phyloP scores from a whole-genome alignment of 2,888 invertebrate genomes.

The Sericinus montela region DNA sequence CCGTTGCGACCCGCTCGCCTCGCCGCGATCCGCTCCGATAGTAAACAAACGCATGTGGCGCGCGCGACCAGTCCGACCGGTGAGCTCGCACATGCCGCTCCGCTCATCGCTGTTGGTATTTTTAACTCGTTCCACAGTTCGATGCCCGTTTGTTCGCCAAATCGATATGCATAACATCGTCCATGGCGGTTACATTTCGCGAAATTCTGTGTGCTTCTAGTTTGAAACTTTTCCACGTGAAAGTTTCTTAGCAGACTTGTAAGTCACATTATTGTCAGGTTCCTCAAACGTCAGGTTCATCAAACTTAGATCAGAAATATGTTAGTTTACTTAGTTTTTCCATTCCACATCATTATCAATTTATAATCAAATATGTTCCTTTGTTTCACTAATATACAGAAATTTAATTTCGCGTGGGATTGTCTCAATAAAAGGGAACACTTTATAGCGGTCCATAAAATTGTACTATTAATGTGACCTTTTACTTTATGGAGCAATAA shows the following conservation, averaged over 20 bases:
- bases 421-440: conserved; percentile 47
- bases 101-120: conserved; percentile 66
- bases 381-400: conserved; percentile 30
- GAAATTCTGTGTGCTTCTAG: conserved; percentile 47
- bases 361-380: conserved; percentile 34
- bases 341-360: conserved; percentile 30
- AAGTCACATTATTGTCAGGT: conserved; percentile 57
- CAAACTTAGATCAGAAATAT: too few species aligned
- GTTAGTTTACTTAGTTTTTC: conserved; percentile 32
- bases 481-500: conserved; percentile 44
- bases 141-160: conserved; percentile 73
- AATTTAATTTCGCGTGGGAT: conserved; percentile 43
- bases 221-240: conserved; percentile 40
- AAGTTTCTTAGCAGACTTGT: conserved; percentile 42
- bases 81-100: conserved; percentile 73
- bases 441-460: conserved; percentile 56
- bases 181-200: conserved; percentile 60
- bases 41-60: conserved; percentile 78
- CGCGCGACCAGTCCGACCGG: conserved; percentile 68
- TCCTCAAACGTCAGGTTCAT: too few species aligned
- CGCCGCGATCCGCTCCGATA: conserved; percentile 57
- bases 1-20: conserved; percentile 24
- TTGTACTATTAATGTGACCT: conserved; percentile 54
- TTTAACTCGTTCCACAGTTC: conserved; percentile 77
- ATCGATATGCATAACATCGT: conserved; percentile 73